A percentile compares a stretch with the other conserved stretches of the same genome.
Conservation (phyloP, 2,888 invertebrate genomes). For the Seira ritae region DNA sequence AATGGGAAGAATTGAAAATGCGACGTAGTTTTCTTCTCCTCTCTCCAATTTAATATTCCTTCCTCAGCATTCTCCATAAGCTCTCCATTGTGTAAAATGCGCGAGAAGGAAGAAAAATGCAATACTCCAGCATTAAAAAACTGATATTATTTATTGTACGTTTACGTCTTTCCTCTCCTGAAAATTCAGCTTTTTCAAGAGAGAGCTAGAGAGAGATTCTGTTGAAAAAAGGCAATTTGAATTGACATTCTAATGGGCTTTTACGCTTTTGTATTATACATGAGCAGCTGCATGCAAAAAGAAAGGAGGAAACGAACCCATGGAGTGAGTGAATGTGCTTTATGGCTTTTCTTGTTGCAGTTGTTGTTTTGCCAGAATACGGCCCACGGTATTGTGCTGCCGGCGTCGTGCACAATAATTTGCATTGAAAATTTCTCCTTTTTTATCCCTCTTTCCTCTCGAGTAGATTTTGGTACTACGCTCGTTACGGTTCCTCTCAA, state of each 20-base stretch:
- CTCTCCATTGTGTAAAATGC: slow-evolving; percentile 17
- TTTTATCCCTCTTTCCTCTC: slow-evolving; percentile 6
- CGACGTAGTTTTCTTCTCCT: slow-evolving; percentile 47
- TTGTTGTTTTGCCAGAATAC: slow-evolving; percentile 17
- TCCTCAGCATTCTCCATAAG: slow-evolving; percentile 25
- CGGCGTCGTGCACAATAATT: slow-evolving; percentile 18
- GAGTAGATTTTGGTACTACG: neutral
- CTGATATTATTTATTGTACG: slow-evolving; percentile 30
- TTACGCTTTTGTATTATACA: slow-evolving; percentile 8
- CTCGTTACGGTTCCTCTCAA: neutral
- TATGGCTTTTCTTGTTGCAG: slow-evolving; percentile 39
- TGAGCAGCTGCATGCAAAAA: slow-evolving; percentile 11
- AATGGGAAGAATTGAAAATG: slow-evolving; percentile 38
- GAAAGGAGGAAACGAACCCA: neutral
- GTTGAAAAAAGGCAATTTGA: slow-evolving; percentile 28
- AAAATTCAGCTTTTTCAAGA: neutral
- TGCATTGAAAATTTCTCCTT: slow-evolving; percentile 20
- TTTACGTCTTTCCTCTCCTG: neutral
- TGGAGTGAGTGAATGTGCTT: slow-evolving; percentile 21
- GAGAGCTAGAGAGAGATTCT: neutral
- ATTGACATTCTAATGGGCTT: slow-evolving; percentile 30
- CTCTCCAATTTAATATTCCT: slow-evolving; percentile 45
- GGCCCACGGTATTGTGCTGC: neutral
- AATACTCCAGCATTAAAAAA: neutral
- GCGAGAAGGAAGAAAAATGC: slow-evolving; percentile 17